These are phyloP conservation scores for Chrysemys picta DNA, from an alignment of 2,113 vertebrate genomes.

Conservation along the genomic window DNA sequence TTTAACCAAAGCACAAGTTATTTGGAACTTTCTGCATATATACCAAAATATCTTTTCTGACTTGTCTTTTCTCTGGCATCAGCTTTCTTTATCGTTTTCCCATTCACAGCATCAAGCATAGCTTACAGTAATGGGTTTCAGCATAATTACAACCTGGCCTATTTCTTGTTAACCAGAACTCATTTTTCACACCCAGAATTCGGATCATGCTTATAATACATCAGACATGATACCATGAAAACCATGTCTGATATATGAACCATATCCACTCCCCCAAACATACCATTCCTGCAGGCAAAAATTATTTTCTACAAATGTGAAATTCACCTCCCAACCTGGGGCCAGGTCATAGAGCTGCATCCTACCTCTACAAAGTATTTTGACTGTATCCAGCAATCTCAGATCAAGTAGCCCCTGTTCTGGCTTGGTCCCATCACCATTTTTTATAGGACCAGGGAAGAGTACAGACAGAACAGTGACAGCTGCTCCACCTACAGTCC, in stretches of 20 bases:
- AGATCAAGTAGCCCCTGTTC: background rate
- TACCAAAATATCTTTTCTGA: accelerated
- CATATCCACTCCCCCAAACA: background rate
- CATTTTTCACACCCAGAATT: background rate
- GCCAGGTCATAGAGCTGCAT: background rate
- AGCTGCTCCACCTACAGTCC: background rate
- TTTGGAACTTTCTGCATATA: background rate
- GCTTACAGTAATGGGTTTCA: background rate
- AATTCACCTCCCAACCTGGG: background rate
- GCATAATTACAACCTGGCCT: background rate
- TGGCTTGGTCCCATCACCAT: background rate
- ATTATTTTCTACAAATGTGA: background rate
- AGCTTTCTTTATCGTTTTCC: background rate
- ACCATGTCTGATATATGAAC: background rate
- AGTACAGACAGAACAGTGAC: background rate
- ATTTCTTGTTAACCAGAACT: background rate
- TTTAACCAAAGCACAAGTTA: background rate
- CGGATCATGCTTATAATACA: background rate
- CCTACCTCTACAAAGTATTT: background rate
- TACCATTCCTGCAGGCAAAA: background rate
- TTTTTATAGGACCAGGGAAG: background rate
- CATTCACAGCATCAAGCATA: background rate
- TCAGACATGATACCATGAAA: background rate
- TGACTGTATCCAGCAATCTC: background rate
- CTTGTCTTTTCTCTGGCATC: background rate